Evolutionary conservation across 2,888 invertebrate genomes (phyloP).

Genomic region (Eubasilissa splendida): DNA sequence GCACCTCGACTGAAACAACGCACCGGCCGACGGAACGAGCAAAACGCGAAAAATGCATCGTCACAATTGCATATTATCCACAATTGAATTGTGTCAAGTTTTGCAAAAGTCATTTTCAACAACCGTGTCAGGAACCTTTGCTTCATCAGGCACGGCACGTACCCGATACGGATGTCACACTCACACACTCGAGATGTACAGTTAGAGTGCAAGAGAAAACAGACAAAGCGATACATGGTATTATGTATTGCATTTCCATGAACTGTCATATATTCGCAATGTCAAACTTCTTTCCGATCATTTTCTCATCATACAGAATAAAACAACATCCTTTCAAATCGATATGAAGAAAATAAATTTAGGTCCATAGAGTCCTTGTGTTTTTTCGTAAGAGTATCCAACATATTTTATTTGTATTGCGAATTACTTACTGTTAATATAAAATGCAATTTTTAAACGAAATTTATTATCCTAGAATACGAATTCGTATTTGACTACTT

Average conservation of each 20-base stretch:
- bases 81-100: slow-evolving; percentile 2
- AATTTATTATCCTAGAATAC: too few relatives aligned
- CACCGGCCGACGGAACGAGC: neutral
- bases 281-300: too few relatives aligned
- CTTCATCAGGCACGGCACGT: neutral
- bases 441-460: too few relatives aligned
- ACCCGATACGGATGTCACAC: slow-evolving; percentile 22
- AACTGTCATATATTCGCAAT: neutral
- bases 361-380: too few relatives aligned
- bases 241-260: slow-evolving; percentile 4
- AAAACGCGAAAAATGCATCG: slow-evolving; percentile 20
- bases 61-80: neutral
- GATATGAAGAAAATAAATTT: too few relatives aligned
- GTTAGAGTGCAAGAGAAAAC: slow-evolving; percentile 11
- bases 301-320: too few relatives aligned
- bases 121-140: neutral
- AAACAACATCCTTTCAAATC: too few relatives aligned
- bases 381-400: too few relatives aligned
- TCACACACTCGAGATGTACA: neutral
- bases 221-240: slow-evolving; percentile 10
- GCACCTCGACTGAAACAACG: slow-evolving; percentile 9
- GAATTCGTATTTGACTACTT: too few relatives aligned
- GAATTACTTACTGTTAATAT: too few relatives aligned
- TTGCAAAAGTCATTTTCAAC: neutral
- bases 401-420: too few relatives aligned